Evolutionary conservation across 1,140 invertebrate genomes (phyloP), one percentile per base, ranked within the genome.

Genomic region (Conus ventricosus): DNA sequence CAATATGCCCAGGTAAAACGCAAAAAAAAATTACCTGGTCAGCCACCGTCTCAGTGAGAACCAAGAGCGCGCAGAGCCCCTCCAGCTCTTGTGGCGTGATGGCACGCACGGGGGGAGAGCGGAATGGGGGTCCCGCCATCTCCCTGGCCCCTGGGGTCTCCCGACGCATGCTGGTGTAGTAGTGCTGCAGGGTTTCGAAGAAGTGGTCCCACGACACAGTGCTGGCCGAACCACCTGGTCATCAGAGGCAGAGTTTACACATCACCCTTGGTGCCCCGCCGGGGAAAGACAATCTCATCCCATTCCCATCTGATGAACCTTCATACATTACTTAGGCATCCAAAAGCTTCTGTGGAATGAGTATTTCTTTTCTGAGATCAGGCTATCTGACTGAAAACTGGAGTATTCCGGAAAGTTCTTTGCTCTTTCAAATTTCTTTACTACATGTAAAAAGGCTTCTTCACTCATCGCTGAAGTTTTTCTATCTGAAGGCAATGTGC

Each of bases 11-110:
- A 39, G 39, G 39, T 0, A 4, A 60, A 15, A 60, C 8, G 5
- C 8, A 60, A 0, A 60, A 60, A 57, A 60, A 60, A 15, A 60
- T 15, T 11, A 95, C 95, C 92, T 95, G 92, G 82, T 94, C 96
- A 4, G 97, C 97, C 23, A 99, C 97, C 7, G 96, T 96, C 90
- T 96, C 96, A 11, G 98, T 97, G 0, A 99, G 95, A 82, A 96
- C 95, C 57, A 99, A 94, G 0, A 98, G 98, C 7, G 97, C 96
- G 90, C 97, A 96, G 71, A 99, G 95, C 1, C 98, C 98, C 92
- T 98, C 97, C n/a, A 98, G 96, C 96, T 99, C 98, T 90, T 97
- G 96, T 0, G 97, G 97, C 20, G 97, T 97, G 63, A 98, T 98
- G 51, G 96, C 97, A 90, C 97, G 1, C 96, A 97, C 96, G 53